A percentile compares a stretch with the other conserved stretches of the same genome.
These are phyloP conservation scores for Phymastichus coffea DNA, from an alignment of 1,140 invertebrate genomes.

Conservation along the genomic window DNA sequence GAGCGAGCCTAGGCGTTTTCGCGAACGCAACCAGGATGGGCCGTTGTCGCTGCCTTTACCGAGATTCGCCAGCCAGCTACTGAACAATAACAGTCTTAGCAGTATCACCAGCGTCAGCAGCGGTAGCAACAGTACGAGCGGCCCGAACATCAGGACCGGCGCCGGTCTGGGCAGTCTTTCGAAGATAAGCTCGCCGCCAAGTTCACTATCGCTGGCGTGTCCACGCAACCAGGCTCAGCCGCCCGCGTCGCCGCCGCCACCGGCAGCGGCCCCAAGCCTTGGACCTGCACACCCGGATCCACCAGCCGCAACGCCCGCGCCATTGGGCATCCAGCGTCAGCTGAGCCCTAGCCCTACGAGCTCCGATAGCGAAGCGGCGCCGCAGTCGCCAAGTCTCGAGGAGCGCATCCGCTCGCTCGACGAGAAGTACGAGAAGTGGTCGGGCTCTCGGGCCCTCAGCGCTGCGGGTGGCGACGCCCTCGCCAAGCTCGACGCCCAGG, in stretches of 20 bases:
- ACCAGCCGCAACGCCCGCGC: neutral
- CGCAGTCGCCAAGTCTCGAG: constrained; percentile 72
- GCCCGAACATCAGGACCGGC: neutral
- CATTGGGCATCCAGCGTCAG: constrained; percentile 41
- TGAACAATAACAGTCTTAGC: constrained; percentile 52
- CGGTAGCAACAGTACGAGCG: constrained; percentile 35
- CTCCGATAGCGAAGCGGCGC: constrained; percentile 57
- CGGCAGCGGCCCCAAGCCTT: neutral
- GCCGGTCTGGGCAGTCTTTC: constrained; percentile 33
- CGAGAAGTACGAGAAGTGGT: constrained; percentile 91
- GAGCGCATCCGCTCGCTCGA: constrained; percentile 86
- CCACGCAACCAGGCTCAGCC: constrained; percentile 54
- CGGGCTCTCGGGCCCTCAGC: constrained; percentile 63
- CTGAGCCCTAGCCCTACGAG: constrained; percentile 64
- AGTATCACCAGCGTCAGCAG: constrained; percentile 37
- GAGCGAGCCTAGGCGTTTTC: constrained; percentile 69
- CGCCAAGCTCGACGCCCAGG: constrained; percentile 60
- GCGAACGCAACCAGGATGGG: constrained; percentile 64
- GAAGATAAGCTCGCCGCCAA: constrained; percentile 47
- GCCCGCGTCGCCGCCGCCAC: constrained; percentile 61
- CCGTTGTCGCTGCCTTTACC: constrained; percentile 80
- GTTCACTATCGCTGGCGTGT: constrained; percentile 48
- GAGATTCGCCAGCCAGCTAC: constrained; percentile 77
- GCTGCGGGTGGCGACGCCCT: constrained; percentile 61
- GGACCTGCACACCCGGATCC: neutral